Conservation (phyloP, 2,888 invertebrate species). For the Eutolmus rufibarbis region DNA sequence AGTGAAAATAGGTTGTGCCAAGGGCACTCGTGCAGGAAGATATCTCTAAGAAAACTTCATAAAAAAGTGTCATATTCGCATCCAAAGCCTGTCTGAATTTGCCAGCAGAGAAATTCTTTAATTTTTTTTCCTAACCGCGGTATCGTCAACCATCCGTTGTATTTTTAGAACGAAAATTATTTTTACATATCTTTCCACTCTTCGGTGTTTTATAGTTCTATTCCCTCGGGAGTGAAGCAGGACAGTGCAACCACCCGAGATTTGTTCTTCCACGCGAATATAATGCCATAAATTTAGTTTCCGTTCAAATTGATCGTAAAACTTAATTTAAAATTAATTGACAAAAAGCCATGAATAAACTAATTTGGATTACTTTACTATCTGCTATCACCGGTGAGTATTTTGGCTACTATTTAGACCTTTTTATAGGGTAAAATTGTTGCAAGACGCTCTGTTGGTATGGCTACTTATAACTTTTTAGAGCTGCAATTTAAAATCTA, state of each 20-base stretch:
- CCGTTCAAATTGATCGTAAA: neutral
- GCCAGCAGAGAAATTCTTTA: neutral
- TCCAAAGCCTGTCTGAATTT: neutral
- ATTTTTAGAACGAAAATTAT: slow-evolving; percentile 9
- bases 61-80: slow-evolving; percentile 8
- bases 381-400: slow-evolving; percentile 10
- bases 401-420: neutral
- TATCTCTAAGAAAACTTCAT: neutral
- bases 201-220: neutral
- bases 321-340: slow-evolving; percentile 1
- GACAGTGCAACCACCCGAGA: neutral
- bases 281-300: slow-evolving; percentile 17
- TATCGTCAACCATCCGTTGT: neutral
- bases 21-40: neutral
- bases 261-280: neutral
- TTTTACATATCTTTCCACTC: slow-evolving; percentile 10
- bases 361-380: slow-evolving; percentile 26
- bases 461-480: neutral
- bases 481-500: slow-evolving; percentile 1
- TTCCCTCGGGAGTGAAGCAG: slow-evolving; percentile 4
- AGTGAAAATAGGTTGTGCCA: neutral
- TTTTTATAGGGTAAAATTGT: neutral
- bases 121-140: neutral
- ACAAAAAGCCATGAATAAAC: slow-evolving; percentile 1
- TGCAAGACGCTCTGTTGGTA: neutral